These are phyloP conservation scores for Crypturellus undulatus DNA, from an alignment of 2,113 vertebrate species.

Conservation along the genomic window DNA sequence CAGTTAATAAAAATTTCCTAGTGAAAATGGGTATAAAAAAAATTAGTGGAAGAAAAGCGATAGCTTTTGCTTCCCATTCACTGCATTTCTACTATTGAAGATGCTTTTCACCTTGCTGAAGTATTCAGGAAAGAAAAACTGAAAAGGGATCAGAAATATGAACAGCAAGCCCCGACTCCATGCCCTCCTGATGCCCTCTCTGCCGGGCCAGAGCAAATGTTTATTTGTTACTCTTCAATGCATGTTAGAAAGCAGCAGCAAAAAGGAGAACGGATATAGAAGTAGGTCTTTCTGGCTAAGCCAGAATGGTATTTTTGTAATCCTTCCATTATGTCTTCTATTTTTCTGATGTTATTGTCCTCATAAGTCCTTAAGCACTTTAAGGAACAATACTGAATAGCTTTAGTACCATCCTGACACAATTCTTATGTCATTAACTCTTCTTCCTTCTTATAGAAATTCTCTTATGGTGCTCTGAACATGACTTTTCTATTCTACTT, in stretches of 20 bases:
- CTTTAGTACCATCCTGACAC: not conserved
- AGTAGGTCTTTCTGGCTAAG: not conserved
- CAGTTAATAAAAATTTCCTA: not conserved
- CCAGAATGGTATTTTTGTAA: not conserved
- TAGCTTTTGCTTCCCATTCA: not conserved
- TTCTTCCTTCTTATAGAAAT: not conserved
- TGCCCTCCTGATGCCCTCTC: not conserved
- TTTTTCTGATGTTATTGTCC: not conserved
- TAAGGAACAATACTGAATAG: not conserved
- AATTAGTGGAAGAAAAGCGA: not conserved
- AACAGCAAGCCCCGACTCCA: not conserved
- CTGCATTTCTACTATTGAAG: not conserved
- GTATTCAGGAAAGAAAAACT: not conserved
- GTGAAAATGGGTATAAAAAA: not conserved
- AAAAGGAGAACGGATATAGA: not conserved
- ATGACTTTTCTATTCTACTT: not conserved
- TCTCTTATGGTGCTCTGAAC: not conserved
- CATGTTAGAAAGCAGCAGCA: not conserved
- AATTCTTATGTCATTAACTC: not conserved
- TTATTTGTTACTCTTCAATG: not conserved
- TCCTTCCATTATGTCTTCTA: not conserved
- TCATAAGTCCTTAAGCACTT: not conserved
- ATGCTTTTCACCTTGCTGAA: not conserved
- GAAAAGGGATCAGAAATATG: not conserved
- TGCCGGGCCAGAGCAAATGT: not conserved